Percentiles rank a stretch among this genome's conserved stretches.
phyloP scores from a whole-genome alignment of 2,113 vertebrate genomes.

The Triplophysa dalaica region DNA sequence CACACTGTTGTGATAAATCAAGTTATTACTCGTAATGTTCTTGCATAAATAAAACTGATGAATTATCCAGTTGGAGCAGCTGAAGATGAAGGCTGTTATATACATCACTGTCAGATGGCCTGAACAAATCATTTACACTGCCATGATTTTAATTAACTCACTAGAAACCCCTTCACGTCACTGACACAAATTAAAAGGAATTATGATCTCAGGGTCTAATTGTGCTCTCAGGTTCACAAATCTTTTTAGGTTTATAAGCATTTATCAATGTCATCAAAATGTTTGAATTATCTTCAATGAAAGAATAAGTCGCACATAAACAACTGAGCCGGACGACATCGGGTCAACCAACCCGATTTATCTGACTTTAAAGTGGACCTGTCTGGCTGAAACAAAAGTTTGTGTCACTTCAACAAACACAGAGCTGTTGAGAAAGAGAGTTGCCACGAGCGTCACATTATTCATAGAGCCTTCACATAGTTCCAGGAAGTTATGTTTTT shows the following conservation, averaged over 20 bases:
- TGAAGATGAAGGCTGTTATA: constrained; percentile 76
- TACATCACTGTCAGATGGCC: constrained; percentile 74
- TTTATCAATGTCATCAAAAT: constrained; percentile 27
- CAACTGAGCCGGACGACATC: background rate
- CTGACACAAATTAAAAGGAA: constrained; percentile 63
- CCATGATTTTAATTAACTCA: constrained; percentile 70
- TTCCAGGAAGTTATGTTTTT: too few species aligned
- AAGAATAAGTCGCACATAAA: background rate
- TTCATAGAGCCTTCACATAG: too few species aligned
- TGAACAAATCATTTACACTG: constrained; percentile 72
- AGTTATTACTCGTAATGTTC: constrained; percentile 72
- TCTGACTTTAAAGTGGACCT: too few species aligned
- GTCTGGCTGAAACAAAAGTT: too few species aligned
- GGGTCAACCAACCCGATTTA: too few species aligned
- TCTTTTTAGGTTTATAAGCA: constrained; percentile 7
- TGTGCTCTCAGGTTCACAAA: constrained; percentile 11
- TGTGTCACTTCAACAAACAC: too few species aligned
- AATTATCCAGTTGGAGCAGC: constrained; percentile 76
- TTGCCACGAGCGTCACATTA: too few species aligned
- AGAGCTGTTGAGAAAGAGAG: too few species aligned
- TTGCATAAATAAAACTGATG: constrained; percentile 79
- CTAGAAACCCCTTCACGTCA: constrained; percentile 65
- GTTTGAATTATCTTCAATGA: background rate
- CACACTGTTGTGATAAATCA: constrained; percentile 65
- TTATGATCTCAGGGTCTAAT: constrained; percentile 59